These are phyloP conservation scores for Xestia ashworthii DNA, from an alignment of 2,888 invertebrate genomes.

Conservation along the genomic window DNA sequence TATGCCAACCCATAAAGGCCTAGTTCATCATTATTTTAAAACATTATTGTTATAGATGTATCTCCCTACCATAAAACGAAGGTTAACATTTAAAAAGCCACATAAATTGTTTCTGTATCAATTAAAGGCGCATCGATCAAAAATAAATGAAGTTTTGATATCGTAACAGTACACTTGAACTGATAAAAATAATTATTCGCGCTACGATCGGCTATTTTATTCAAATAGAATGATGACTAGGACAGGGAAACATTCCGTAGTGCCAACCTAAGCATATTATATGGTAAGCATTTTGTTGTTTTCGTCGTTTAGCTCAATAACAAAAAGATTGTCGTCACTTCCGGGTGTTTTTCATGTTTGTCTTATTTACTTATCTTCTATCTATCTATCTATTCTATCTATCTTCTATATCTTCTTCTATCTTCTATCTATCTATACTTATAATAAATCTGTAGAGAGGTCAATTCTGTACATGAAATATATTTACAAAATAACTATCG, in stretches of 20 bases:
- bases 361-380: constrained; percentile 23
- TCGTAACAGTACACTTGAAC: constrained; percentile 27
- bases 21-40: neutral
- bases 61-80: constrained; percentile 7
- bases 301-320: constrained; percentile 22
- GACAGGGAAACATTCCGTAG: neutral
- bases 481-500: too few species aligned
- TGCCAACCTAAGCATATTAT: constrained; percentile 28
- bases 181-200: constrained; percentile 9
- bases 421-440: too few species aligned
- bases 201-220: neutral
- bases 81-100: constrained; percentile 28
- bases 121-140: constrained; percentile 29
- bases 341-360: constrained; percentile 1
- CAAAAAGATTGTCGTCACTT: constrained; percentile 7
- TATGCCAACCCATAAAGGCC: neutral
- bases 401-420: too few species aligned
- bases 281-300: constrained; percentile 20
- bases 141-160: constrained; percentile 26
- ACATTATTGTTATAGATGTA: neutral
- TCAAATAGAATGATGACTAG: constrained; percentile 4
- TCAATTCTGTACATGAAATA: too few species aligned
- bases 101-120: constrained; percentile 31
- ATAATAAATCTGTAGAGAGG: too few species aligned
- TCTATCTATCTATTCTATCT: too few species aligned